Evolutionary conservation across 2,113 vertebrate species (phyloP), one percentile per base, ranked within the genome.

Genomic region (Motacilla tschutschensis): DNA sequence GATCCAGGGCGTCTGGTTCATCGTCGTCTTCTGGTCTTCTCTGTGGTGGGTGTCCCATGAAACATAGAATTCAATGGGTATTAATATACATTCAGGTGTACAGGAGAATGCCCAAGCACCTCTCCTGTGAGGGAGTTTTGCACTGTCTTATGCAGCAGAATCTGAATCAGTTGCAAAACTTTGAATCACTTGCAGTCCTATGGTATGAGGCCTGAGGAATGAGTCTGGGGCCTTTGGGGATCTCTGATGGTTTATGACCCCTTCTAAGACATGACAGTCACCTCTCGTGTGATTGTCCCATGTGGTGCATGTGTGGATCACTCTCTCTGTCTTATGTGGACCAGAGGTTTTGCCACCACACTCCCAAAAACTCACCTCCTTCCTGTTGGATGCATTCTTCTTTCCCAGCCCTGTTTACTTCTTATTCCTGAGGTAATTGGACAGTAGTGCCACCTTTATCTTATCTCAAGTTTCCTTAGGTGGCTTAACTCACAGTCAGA

Each of bases 251-350:
- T 35, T 57, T 57, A 17, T 57, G 25, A 35, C 31, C 10, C 25
- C 31, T 41, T 73, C 43, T 43, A 36, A 65, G 36, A 21, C 25
- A 7, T 48, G 20, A 48, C 9, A 48, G 20, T 17, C 0, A 0
- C 20, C 24, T 54, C 16, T 82, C 35, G 17, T 0, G 0, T 82
- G 41, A 7, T 20, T 72, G 19, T 47, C 41, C 5, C 12, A 8
- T 47, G 33, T 40, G 16, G 20, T 20, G 20, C 16, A 24, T 41
- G 13, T 53, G 40, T 41, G 40, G 40, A 17, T 53, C 46, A 26
- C 17, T 51, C 31, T 4, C 15, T 60, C 28, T 41, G 16, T 64
- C 10, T 48, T 17, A 5, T 3, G 10, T 48, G 31, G 43, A 41
- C 43, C 31, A 41, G 41, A 55, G 41, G 43, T 64, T 64, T 64